Evolutionary conservation across 2,888 invertebrate species (phyloP), one percentile per base, ranked within the genome.

Genomic region (Thyatira batis): DNA sequence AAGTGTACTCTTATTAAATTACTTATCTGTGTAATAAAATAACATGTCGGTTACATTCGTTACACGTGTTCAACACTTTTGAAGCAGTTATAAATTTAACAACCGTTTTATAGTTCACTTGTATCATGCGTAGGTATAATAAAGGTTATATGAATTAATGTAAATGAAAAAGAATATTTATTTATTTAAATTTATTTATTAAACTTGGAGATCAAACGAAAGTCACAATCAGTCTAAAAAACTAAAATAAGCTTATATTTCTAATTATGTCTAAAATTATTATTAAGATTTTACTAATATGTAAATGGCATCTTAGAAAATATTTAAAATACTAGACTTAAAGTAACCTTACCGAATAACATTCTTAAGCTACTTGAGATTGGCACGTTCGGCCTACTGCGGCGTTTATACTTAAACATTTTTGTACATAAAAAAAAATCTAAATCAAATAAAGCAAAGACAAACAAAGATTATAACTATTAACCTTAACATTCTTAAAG

Each of bases 141-240:
- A n/a, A 17, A 39, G 39, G 8, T n/a, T 17, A 3, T 30, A n/a
- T 11, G 17, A 39, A 13, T 43, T 53, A 54, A 52, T 48, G 45
- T 56, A 54, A 57, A 39, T 3, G 64, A 60, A 39, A 49, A 65
- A 69, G 67, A 58, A 53, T 55, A 55, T 54, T 30, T 21, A 57
- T 64, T 66, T 67, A 67, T 69, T 71, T 63, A 61, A 53, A 66
- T 77, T 75, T 63, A 73, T 70, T 67, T 88, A 85, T 86, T 80
- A 87, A 78, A 85, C 81, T 83, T 80, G 78, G 91, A 92, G 92
- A 92, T 92, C 92, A 91, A 89, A 85, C 77, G 91, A 92, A 92
- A 92, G 92, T 92, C 90, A 87, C 89, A 77, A 84, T 87, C 86
- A 90, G 87, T 88, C 85, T 85, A 85, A 73, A 72, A 68, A 63